These are phyloP conservation scores for Lepus oiostolus DNA, from an alignment of 2,797 vertebrate species.

Conservation along the genomic window DNA sequence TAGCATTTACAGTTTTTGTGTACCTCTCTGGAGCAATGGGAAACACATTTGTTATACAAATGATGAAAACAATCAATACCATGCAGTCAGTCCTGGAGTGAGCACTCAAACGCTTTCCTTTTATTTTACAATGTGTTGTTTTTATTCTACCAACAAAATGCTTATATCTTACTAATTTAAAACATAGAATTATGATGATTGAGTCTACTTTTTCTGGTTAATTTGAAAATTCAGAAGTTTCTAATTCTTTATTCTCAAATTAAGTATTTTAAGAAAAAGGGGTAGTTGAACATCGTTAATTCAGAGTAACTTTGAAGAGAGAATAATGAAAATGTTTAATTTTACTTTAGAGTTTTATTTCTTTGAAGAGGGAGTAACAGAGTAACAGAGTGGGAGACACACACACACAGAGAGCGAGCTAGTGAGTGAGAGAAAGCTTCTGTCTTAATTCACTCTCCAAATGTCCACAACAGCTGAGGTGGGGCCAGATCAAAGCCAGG, in stretches of 20 bases:
- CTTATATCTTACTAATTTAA: constrained; percentile 3
- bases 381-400: no score
- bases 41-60: background rate
- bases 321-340: constrained; percentile 32
- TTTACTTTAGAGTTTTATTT: no score
- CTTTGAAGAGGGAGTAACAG: no score
- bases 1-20: background rate
- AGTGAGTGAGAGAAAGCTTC: no score
- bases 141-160: background rate
- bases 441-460: no score
- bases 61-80: background rate
- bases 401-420: no score
- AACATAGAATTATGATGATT: constrained; percentile 41
- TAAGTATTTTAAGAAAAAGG: constrained; percentile 41
- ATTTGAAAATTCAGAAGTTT: constrained; percentile 49
- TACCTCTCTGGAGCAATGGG: background rate
- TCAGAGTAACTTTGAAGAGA: constrained; percentile 65
- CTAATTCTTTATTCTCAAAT: constrained; percentile 47
- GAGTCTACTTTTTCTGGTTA: constrained; percentile 24
- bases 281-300: constrained; percentile 9
- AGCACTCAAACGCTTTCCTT: background rate
- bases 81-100: background rate
- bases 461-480: no score
- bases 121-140: background rate
- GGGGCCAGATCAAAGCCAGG: no score